phyloP scores from a whole-genome alignment of 2,888 invertebrate species.

The Cerceris ruficornis region DNA sequence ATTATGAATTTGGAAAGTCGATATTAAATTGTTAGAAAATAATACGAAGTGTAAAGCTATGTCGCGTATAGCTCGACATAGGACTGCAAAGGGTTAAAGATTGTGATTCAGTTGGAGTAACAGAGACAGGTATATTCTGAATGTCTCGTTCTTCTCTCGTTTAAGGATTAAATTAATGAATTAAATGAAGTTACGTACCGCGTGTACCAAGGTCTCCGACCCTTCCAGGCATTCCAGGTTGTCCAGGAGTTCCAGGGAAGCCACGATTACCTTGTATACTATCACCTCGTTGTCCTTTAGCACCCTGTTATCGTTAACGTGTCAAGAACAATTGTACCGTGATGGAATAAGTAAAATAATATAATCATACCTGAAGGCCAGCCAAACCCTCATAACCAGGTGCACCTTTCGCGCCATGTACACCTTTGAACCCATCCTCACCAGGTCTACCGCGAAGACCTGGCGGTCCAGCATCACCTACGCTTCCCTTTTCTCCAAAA shows the following conservation, averaged over 20 bases:
- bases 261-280: constrained; percentile 84
- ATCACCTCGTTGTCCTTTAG: constrained; percentile 82
- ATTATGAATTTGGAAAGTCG: too few species aligned
- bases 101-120: too few species aligned
- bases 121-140: too few species aligned
- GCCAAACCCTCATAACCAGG: constrained; percentile 82
- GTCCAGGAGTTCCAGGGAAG: constrained; percentile 83
- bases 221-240: constrained; percentile 82
- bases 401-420: constrained; percentile 82
- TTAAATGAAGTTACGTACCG: constrained; percentile 60
- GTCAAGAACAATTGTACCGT: not conserved
- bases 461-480: constrained; percentile 79
- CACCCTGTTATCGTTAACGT: constrained; percentile 67
- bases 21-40: too few species aligned
- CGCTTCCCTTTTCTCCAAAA: constrained; percentile 77
- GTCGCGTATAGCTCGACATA: too few species aligned
- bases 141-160: too few species aligned
- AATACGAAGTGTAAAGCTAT: too few species aligned
- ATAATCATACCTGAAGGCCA: constrained; percentile 79
- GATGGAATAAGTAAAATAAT: too few species aligned
- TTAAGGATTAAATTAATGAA: not conserved
- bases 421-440: constrained; percentile 76
- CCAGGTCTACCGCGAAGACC: constrained; percentile 77
- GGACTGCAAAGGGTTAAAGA: too few species aligned
- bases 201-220: constrained; percentile 73